phyloP scores from a whole-genome alignment of 92 coral and sea anemone species.

The Parazoanthus swiftii region DNA sequence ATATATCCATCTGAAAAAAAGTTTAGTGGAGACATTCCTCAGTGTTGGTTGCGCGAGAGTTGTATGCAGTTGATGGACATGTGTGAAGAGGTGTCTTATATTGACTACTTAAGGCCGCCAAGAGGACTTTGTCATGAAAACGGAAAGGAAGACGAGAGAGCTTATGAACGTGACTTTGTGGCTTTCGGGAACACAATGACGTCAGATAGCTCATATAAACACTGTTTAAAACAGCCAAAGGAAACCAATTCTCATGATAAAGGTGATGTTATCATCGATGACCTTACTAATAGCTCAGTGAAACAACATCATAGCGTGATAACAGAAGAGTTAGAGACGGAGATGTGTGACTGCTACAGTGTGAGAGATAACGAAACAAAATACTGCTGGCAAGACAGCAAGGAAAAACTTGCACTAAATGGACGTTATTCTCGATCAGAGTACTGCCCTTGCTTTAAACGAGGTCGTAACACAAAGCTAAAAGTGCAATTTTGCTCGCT shows the following conservation, averaged over 20 bases:
- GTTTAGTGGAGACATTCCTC: not conserved
- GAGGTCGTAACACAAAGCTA: conserved; percentile 25
- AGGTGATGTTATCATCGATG: not conserved
- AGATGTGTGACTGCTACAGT: not conserved
- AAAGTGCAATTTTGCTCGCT: conserved; percentile 20
- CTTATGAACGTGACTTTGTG: not conserved
- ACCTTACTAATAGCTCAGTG: not conserved
- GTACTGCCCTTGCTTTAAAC: conserved; percentile 15
- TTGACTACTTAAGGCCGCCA: not conserved
- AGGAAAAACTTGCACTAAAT: not conserved
- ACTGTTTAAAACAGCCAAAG: not conserved
- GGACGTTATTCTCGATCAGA: not conserved
- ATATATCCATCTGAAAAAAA: not conserved
- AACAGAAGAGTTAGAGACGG: not conserved
- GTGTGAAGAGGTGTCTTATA: conserved; percentile 4
- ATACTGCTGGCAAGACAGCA: not conserved
- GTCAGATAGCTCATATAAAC: not conserved
- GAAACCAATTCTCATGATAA: not conserved
- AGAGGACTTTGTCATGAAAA: not conserved
- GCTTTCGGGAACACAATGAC: not conserved
- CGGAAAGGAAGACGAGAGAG: not conserved
- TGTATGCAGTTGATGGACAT: conserved; percentile 16
- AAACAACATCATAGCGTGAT: not conserved
- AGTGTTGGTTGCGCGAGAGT: conserved; percentile 14
- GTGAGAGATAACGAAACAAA: not conserved